Percentiles rank a stretch among this genome's conserved stretches.
Evolutionary conservation across 2,888 invertebrate genomes (phyloP).

Genomic region (Drosophila anomalata): DNA sequence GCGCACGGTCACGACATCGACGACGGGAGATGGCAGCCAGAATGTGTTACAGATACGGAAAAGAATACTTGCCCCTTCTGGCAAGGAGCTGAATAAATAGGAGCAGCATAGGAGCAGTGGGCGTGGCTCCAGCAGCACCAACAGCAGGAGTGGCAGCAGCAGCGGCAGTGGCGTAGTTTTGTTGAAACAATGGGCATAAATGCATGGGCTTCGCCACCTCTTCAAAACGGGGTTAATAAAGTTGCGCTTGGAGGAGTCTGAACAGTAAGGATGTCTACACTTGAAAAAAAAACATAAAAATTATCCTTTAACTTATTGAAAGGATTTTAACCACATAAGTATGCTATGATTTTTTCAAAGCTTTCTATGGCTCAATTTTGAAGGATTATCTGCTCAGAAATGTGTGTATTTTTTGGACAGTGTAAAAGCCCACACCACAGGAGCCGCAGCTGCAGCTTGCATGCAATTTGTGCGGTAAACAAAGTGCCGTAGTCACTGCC

Average conservation of each 20-base stretch:
- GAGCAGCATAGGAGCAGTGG: slow-evolving; percentile 15
- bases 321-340: background rate
- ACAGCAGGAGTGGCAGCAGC: background rate
- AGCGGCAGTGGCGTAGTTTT: slow-evolving; percentile 10
- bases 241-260: slow-evolving; percentile 47
- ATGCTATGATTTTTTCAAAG: background rate
- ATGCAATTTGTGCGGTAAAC: slow-evolving; percentile 60
- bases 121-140: slow-evolving; percentile 16
- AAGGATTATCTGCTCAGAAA: background rate
- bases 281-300: background rate
- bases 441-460: slow-evolving; percentile 35
- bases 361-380: background rate
- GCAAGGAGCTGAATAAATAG: slow-evolving; percentile 11
- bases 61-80: slow-evolving; percentile 11
- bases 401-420: background rate
- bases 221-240: slow-evolving; percentile 75
- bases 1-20: slow-evolving; percentile 32
- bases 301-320: background rate
- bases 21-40: slow-evolving; percentile 26
- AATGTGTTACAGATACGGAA: slow-evolving; percentile 25
- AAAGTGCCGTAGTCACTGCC: slow-evolving; percentile 32
- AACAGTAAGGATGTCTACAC: slow-evolving; percentile 14
- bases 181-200: slow-evolving; percentile 46
- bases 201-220: slow-evolving; percentile 42
- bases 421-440: slow-evolving; percentile 26